phyloP scores from a whole-genome alignment of 2,797 vertebrate genomes.

The Oryzias sinensis region DNA sequence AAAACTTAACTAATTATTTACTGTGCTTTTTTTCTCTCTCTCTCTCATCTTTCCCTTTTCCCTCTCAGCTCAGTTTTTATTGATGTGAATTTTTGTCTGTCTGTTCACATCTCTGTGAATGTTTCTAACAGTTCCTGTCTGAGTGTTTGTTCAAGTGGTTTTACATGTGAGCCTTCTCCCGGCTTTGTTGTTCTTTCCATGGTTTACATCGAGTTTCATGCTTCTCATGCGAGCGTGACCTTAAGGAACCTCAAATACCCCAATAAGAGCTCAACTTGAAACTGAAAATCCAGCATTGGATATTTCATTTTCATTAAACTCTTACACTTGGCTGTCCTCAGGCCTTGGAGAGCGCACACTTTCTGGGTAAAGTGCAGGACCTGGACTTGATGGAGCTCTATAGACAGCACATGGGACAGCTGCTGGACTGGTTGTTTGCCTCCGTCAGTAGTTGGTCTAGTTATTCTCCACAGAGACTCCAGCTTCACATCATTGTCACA shows the following conservation, averaged over 20 bases:
- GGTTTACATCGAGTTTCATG: slow-evolving; percentile 25
- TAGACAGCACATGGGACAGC: slow-evolving; percentile 78
- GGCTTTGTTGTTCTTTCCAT: slow-evolving; percentile 56
- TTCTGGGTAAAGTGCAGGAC: slow-evolving; percentile 77
- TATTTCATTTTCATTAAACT: not conserved
- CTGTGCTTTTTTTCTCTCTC: slow-evolving; percentile 18
- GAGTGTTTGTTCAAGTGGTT: slow-evolving; percentile 56
- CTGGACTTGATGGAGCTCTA: slow-evolving; percentile 77
- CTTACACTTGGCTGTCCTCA: slow-evolving; percentile 43
- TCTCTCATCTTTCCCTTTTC: slow-evolving; percentile 50
- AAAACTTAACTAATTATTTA: slow-evolving; percentile 60
- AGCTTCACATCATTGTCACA: slow-evolving; percentile 79
- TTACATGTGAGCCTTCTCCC: slow-evolving; percentile 41
- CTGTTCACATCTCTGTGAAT: slow-evolving; percentile 6
- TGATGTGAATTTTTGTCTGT: slow-evolving; percentile 27
- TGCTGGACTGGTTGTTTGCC: slow-evolving; percentile 82
- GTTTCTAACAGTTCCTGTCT: slow-evolving; percentile 25
- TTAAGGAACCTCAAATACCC: slow-evolving; percentile 20
- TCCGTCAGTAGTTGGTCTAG: slow-evolving; percentile 80
- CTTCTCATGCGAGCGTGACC: slow-evolving; percentile 12
- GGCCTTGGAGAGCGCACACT: slow-evolving; percentile 76
- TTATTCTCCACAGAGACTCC: slow-evolving; percentile 82
- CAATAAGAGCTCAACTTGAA: slow-evolving; percentile 23
- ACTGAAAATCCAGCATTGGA: not conserved
- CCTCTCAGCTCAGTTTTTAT: slow-evolving; percentile 44